Evolutionary conservation across 2,113 vertebrate species (phyloP), one percentile per base, ranked within the genome.

Genomic region (Mus musculus): DNA sequence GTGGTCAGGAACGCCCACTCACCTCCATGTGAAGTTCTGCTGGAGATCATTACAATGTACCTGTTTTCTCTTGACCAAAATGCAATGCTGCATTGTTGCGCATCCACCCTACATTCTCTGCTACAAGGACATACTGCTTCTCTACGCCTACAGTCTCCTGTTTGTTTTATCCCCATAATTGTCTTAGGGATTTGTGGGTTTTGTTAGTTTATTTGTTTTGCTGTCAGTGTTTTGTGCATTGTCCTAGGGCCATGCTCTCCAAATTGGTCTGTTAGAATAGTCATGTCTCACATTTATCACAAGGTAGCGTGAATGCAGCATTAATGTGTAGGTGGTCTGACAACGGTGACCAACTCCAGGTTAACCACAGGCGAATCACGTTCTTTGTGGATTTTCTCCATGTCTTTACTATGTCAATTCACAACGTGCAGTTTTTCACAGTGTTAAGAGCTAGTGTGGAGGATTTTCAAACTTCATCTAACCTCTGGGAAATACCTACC

Each of bases 381-480:
- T 91, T 82, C 54, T 82, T 63, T 89, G 30, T 93, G 26, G 3
- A 16, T 92, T 90, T 96, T 90, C 26, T 81, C 7, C 56, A 52
- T 77, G 26, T 0, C 71, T 92, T 89, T 81, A 42, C 67, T 82
- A 22, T 71, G 7, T 59, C 85, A 54, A 69, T 30, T 1, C n/a
- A 28, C 10, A 16, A 11, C 17, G 28, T 61, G 0, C 30, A 81
- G 19, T 75, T 93, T 90, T 91, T n/a, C 33, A 26, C 59, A 95
- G 33, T 90, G 39, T 42, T 76, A 1, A 4, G 22, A 42, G 22
- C 20, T 59, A 52, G 11, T 80, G 30, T 22, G 0, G 76, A 39
- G 78, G 54, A 89, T 90, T 96, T 42, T 33, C 54, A n/a, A 84
- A 87, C 39, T 71, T 71, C 87, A 93, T 22, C 61, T 49, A 87